phyloP scores from a whole-genome alignment of 1,140 invertebrate species.

The Lordiphosa stackelbergi region DNA sequence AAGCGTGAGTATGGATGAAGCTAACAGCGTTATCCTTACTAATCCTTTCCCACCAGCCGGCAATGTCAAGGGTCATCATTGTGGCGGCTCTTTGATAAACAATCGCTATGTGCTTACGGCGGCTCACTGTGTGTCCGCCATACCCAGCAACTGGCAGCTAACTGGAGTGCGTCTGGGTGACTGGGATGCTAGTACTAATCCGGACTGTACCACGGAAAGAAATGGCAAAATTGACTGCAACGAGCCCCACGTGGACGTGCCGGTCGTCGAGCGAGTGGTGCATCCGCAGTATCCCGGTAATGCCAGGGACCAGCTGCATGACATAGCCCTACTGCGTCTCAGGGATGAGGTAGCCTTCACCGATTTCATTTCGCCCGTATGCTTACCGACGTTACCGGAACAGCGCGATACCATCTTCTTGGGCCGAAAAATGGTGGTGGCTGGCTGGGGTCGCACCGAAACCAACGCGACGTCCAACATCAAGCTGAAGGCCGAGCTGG shows the following conservation, averaged over 20 bases:
- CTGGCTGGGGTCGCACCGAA: constrained; percentile 90
- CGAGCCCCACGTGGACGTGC: constrained; percentile 78
- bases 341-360: constrained; percentile 79
- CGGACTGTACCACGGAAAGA: constrained; percentile 79
- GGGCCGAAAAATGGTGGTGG: constrained; percentile 81
- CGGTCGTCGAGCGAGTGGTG: constrained; percentile 79
- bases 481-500: constrained; percentile 54
- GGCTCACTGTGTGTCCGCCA: constrained; percentile 85
- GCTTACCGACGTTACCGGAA: constrained; percentile 80
- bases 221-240: constrained; percentile 72
- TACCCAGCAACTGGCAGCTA: constrained; percentile 62
- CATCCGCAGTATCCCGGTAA: constrained; percentile 82
- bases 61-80: constrained; percentile 77
- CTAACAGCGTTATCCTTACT: not conserved
- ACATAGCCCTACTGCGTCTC: constrained; percentile 84
- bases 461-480: constrained; percentile 63
- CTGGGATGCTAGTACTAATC: constrained; percentile 79
- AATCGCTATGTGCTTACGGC: constrained; percentile 82
- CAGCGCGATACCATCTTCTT: constrained; percentile 76
- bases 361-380: constrained; percentile 84
- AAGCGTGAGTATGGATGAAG: constrained; percentile 45
- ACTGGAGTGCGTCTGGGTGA: constrained; percentile 81
- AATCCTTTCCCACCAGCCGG: constrained; percentile 24
- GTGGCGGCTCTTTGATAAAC: constrained; percentile 85
- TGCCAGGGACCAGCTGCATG: constrained; percentile 79